These are phyloP conservation scores for Ostrea edulis DNA, from an alignment of 1,140 invertebrate species.

Conservation along the genomic window DNA sequence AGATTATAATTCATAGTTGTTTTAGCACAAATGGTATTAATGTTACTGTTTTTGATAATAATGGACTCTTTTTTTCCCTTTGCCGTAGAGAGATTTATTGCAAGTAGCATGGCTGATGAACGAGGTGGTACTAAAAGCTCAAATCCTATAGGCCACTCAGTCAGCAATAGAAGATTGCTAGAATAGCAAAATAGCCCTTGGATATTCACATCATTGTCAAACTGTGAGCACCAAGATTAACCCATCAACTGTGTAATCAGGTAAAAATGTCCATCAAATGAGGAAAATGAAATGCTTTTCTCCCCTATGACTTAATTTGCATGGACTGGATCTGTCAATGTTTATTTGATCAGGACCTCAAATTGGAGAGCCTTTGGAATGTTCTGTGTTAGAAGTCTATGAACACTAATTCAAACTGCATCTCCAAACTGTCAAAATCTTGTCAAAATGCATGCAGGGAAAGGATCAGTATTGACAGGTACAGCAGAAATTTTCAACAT, in stretches of 20 bases:
- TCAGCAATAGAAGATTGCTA: neutral
- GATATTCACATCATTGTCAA: neutral
- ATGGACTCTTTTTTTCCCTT: neutral
- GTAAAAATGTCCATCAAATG: conserved; percentile 4
- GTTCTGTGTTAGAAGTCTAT: neutral
- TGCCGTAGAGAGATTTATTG: conserved; percentile 27
- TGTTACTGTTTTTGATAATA: neutral
- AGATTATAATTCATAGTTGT: neutral
- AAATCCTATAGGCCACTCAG: neutral
- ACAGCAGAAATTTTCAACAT: conserved; percentile 6
- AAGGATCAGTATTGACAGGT: neutral
- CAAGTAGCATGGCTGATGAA: neutral
- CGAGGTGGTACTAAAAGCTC: neutral
- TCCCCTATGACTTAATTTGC: neutral
- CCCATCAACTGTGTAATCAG: conserved; percentile 11
- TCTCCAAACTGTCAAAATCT: conserved; percentile 31
- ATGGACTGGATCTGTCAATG: too few species aligned
- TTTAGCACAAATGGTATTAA: conserved; percentile 11
- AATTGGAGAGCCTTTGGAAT: too few species aligned
- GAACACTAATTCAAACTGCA: neutral
- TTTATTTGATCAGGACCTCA: too few species aligned
- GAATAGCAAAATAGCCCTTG: neutral
- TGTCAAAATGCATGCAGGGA: neutral
- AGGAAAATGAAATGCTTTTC: neutral
- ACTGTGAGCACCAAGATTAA: neutral